These are phyloP conservation scores for Cacoxenus indagator DNA, from an alignment of 2,888 invertebrate genomes.

Conservation along the genomic window DNA sequence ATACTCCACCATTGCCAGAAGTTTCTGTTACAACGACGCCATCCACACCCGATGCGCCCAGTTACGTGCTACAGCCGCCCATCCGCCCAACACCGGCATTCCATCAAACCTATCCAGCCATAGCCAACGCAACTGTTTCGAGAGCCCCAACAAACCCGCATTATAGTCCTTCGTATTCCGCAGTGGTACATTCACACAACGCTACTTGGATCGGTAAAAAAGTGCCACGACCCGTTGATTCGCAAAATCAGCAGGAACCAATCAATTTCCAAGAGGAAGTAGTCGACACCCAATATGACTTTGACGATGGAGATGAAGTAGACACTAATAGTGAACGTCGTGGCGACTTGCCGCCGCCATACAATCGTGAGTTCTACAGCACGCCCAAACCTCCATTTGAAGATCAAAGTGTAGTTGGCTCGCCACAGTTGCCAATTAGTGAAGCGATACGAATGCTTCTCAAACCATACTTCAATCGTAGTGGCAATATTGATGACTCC, in stretches of 20 bases:
- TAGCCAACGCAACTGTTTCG: slow-evolving; percentile 44
- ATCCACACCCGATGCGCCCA: slow-evolving; percentile 8
- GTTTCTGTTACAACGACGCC: neutral
- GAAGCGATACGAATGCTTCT: slow-evolving; percentile 64
- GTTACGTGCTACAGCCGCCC: slow-evolving; percentile 18
- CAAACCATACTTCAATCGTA: slow-evolving; percentile 64
- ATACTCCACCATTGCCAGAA: slow-evolving; percentile 28
- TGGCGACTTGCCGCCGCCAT: slow-evolving; percentile 41
- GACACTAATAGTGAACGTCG: neutral
- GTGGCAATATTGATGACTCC: slow-evolving; percentile 54
- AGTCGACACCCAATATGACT: slow-evolving; percentile 27
- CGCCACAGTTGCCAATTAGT: slow-evolving; percentile 49
- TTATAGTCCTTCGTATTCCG: slow-evolving; percentile 66
- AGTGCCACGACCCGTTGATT: slow-evolving; percentile 34
- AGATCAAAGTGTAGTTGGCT: slow-evolving; percentile 17
- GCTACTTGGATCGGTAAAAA: slow-evolving; percentile 49
- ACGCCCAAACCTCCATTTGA: slow-evolving; percentile 29
- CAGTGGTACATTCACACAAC: slow-evolving; percentile 61
- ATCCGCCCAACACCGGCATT: slow-evolving; percentile 20
- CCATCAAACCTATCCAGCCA: slow-evolving; percentile 52
- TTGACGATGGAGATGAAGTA: slow-evolving; percentile 33
- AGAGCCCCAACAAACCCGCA: slow-evolving; percentile 50
- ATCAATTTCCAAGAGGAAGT: slow-evolving; percentile 36
- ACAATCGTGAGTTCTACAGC: slow-evolving; percentile 54
- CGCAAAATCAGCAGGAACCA: slow-evolving; percentile 24